phyloP scores from a whole-genome alignment of 2,113 vertebrate species.

The Telmatochromis sp. region DNA sequence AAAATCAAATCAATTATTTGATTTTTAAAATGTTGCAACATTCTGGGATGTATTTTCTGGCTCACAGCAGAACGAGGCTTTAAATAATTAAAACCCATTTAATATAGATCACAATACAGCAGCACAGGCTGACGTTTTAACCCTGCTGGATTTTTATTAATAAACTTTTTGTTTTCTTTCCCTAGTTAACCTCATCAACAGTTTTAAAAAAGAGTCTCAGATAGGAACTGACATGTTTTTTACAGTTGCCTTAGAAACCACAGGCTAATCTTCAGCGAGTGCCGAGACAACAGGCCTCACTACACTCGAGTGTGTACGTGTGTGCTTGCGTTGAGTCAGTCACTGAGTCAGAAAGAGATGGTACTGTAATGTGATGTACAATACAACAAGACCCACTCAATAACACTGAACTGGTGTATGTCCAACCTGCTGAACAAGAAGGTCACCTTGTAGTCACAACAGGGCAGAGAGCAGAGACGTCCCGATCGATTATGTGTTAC shows the following conservation, averaged over 20 bases:
- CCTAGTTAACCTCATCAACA: neutral
- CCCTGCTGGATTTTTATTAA: neutral
- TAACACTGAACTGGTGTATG: neutral
- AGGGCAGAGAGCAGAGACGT: neutral
- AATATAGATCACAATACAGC: neutral
- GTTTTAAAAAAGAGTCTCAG: neutral
- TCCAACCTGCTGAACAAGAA: slow-evolving; percentile 6
- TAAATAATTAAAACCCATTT: neutral
- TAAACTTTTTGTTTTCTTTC: neutral
- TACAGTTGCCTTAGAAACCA: slow-evolving; percentile 23
- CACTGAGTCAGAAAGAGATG: neutral
- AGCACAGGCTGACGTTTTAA: neutral
- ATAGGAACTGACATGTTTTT: neutral
- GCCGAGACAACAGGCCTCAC: neutral
- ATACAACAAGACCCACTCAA: neutral
- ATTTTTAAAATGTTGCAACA: neutral
- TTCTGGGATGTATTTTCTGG: neutral
- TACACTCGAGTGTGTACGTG: neutral
- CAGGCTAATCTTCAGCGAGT: neutral
- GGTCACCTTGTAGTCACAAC: slow-evolving; percentile 45
- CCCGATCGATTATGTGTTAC: slow-evolving; percentile 8
- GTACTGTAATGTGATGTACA: neutral
- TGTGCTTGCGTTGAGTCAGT: neutral
- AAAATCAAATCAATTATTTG: neutral
- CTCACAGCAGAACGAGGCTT: neutral